phyloP scores from a whole-genome alignment of 2,113 vertebrate species.

The Callionymus lyra region DNA sequence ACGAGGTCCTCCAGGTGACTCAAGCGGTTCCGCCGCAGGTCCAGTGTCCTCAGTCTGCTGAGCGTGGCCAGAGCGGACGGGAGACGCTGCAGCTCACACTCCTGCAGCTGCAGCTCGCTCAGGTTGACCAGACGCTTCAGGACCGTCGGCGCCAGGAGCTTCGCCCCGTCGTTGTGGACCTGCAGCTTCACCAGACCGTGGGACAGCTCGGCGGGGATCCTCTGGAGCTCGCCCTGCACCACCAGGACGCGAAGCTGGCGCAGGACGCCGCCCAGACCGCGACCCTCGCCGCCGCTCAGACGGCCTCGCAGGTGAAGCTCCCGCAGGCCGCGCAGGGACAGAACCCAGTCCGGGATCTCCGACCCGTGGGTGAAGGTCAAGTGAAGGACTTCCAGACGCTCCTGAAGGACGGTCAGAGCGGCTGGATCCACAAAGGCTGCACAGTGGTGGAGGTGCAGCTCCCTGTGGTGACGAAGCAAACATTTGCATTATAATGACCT shows the following conservation, averaged over 20 bases:
- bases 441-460: constrained; percentile 70
- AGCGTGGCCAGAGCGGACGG: constrained; percentile 58
- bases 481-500: not conserved
- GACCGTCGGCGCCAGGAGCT: constrained; percentile 53
- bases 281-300: constrained; percentile 55
- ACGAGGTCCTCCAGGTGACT: constrained; percentile 64
- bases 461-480: constrained; percentile 33
- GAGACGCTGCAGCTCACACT: constrained; percentile 67
- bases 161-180: constrained; percentile 63
- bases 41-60: constrained; percentile 50
- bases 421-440: constrained; percentile 53
- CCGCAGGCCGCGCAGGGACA: constrained; percentile 57
- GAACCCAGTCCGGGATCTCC: constrained; percentile 65
- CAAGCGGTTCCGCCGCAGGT: constrained; percentile 63
- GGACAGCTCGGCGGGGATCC: constrained; percentile 56
- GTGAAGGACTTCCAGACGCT: constrained; percentile 60
- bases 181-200: constrained; percentile 54
- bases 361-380: constrained; percentile 62
- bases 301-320: constrained; percentile 65
- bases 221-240: constrained; percentile 52
- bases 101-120: constrained; percentile 58
- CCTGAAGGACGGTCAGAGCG: constrained; percentile 56
- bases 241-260: constrained; percentile 55
- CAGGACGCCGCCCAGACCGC: constrained; percentile 59
- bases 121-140: constrained; percentile 55